These are phyloP conservation scores for Vimba vimba DNA, from an alignment of 2,113 vertebrate species.

Conservation along the genomic window DNA sequence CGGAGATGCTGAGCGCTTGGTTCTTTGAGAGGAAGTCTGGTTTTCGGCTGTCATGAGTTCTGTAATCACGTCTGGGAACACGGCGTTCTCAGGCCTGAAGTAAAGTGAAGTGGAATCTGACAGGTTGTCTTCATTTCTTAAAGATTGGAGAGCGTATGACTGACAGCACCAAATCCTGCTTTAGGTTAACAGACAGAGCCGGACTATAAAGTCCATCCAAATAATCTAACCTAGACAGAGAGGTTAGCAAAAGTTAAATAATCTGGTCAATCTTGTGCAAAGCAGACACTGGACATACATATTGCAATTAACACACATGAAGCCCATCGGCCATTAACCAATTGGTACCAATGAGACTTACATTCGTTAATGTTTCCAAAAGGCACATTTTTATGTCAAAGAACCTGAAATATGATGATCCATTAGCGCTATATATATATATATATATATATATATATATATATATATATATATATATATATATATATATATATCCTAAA, in stretches of 20 bases:
- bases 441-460: no score
- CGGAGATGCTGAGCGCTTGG: background rate
- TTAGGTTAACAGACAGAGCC: background rate
- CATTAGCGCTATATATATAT: no score
- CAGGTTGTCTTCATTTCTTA: conserved; percentile 40
- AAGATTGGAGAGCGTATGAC: conserved; percentile 5
- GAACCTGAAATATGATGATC: background rate
- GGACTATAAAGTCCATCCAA: background rate
- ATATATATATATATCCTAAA: background rate
- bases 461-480: no score
- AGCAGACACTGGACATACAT: background rate
- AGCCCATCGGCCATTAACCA: background rate
- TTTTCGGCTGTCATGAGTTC: background rate
- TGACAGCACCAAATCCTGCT: conserved; percentile 39
- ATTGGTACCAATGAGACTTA: background rate
- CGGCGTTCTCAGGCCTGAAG: background rate
- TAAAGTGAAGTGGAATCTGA: conserved; percentile 29
- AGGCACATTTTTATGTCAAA: background rate
- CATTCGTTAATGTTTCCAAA: background rate
- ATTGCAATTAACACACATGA: background rate
- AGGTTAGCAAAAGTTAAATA: background rate
- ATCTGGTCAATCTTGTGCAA: background rate
- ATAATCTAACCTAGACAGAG: background rate
- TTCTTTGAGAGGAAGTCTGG: conserved; percentile 29
- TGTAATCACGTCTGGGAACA: conserved; percentile 25